Evolutionary conservation across 2,797 vertebrate genomes (phyloP).

Genomic region (Myotis findleyi): DNA sequence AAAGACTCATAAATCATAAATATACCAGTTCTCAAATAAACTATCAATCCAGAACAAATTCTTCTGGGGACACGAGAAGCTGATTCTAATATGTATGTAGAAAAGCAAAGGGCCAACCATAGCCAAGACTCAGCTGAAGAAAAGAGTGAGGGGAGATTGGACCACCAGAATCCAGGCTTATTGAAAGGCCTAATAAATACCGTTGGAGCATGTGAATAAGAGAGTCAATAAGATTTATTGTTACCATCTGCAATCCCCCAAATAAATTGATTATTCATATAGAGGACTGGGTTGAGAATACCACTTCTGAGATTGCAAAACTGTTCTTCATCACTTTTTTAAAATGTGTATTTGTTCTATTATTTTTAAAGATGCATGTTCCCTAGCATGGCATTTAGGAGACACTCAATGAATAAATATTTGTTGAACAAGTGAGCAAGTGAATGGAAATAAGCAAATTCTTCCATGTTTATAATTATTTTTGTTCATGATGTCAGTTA

Average conservation of each 20-base stretch:
- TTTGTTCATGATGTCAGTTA: not conserved
- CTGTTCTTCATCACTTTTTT: not conserved
- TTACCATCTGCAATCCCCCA: not conserved
- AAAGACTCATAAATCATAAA: not conserved
- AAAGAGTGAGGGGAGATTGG: not conserved
- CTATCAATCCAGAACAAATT: not conserved
- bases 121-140: not conserved
- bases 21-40: not conserved
- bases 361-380: constrained; percentile 10
- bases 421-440: constrained; percentile 46
- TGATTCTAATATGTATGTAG: not conserved
- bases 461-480: constrained; percentile 15
- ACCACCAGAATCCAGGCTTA: not conserved
- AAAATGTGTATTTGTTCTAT: not conserved
- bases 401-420: constrained; percentile 59
- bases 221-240: not conserved
- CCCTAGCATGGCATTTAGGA: not conserved
- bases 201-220: not conserved
- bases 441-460: constrained; percentile 13
- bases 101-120: not conserved
- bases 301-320: constrained; percentile 1
- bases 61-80: not conserved
- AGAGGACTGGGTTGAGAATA: not conserved
- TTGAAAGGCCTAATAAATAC: not conserved
- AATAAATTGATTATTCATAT: not conserved